Percentiles rank a stretch among this genome's conserved stretches.
Conservation (phyloP, 2,888 invertebrate genomes). For the Synanthedon vespiformis region DNA sequence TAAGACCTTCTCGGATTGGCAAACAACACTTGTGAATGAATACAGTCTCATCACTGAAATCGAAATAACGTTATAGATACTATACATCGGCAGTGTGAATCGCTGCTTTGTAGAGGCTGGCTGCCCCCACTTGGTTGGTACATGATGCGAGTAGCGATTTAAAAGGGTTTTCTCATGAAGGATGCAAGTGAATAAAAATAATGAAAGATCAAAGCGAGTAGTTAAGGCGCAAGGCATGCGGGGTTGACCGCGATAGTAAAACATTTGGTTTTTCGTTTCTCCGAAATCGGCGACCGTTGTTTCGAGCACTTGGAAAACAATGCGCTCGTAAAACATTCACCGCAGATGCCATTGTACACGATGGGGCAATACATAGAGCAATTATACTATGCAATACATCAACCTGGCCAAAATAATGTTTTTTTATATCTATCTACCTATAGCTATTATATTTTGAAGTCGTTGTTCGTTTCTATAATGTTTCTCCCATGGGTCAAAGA, state of each 20-base stretch:
- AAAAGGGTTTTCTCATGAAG: too few species aligned
- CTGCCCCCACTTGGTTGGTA: background rate
- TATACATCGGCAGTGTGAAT: conserved; percentile 27
- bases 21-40: conserved; percentile 60
- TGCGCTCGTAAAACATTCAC: conserved; percentile 60
- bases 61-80: conserved; percentile 41
- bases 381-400: too few species aligned
- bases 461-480: too few species aligned
- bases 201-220: conserved; percentile 13
- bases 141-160: too few species aligned
- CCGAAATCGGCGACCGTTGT: conserved; percentile 29
- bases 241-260: conserved; percentile 58
- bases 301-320: conserved; percentile 44
- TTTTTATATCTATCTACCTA: too few species aligned
- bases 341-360: conserved; percentile 34
- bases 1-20: conserved; percentile 40
- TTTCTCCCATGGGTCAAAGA: too few species aligned
- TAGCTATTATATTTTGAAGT: too few species aligned
- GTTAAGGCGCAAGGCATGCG: conserved; percentile 43
- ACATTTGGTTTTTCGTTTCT: conserved; percentile 31
- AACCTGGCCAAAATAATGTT: too few species aligned
- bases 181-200: background rate
- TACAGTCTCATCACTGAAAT: conserved; percentile 62
- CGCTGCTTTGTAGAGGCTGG: conserved; percentile 22
- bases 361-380: background rate